Evolutionary conservation across 2,113 vertebrate species (phyloP).

Genomic region (Patagioenas fasciata): DNA sequence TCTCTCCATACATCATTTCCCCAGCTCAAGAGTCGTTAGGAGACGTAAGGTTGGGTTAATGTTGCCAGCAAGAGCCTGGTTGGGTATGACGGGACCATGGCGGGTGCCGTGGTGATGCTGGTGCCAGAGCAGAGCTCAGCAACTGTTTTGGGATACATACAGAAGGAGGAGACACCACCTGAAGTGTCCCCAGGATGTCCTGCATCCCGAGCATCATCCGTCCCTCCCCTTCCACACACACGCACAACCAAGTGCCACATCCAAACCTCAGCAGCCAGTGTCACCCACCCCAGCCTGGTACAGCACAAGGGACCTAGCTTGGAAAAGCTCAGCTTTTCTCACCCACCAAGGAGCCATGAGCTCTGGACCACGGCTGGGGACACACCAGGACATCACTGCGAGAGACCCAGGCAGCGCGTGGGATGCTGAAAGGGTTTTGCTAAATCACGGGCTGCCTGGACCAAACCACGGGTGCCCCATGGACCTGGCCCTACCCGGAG

Average conservation of each 20-base stretch:
- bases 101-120: accelerated
- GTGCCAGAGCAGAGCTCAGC: background rate
- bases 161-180: background rate
- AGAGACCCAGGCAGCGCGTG: accelerated
- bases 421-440: background rate
- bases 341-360: background rate
- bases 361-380: accelerated
- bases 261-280: background rate
- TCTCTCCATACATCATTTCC: background rate
- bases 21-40: background rate
- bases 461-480: accelerated
- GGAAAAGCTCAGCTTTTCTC: background rate
- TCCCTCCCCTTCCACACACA: background rate
- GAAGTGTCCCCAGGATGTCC: background rate
- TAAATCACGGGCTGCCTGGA: background rate
- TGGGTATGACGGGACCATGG: accelerated
- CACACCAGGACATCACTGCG: background rate
- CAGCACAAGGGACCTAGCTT: background rate
- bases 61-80: accelerated
- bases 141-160: accelerated
- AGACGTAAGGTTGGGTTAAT: background rate
- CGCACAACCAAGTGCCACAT: background rate
- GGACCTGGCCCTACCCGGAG: background rate
- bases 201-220: background rate
- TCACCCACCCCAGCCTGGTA: background rate